These are phyloP conservation scores for Silurus aristotelis DNA, from an alignment of 2,797 vertebrate genomes.

Conservation along the genomic window DNA sequence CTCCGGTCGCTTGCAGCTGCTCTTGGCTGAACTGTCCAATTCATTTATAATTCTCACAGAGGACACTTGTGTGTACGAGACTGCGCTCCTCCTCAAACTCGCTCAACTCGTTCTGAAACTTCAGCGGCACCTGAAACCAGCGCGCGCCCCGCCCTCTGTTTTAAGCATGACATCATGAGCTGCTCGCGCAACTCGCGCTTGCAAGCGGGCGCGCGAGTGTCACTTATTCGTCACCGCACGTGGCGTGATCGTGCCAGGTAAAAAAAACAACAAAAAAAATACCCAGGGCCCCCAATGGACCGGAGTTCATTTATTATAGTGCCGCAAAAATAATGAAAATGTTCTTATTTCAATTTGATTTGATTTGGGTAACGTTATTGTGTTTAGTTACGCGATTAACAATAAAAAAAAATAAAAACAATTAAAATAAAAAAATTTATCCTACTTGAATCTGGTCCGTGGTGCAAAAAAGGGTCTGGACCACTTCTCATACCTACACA, in stretches of 20 bases:
- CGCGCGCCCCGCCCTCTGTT: constrained; percentile 9
- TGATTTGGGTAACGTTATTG: too few relatives aligned
- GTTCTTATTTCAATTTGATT: too few relatives aligned
- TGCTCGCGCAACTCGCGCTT: constrained; percentile 30
- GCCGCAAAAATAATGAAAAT: too few relatives aligned
- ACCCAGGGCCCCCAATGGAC: too few relatives aligned
- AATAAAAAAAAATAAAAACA: too few relatives aligned
- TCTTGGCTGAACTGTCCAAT: constrained; percentile 50
- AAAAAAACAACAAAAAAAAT: neutral
- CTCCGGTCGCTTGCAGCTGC: neutral
- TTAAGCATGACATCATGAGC: constrained; percentile 65
- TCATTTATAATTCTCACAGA: neutral
- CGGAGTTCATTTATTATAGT: too few relatives aligned
- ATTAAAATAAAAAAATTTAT: too few relatives aligned
- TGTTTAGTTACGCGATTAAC: too few relatives aligned
- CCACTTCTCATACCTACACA: neutral
- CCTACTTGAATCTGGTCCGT: too few relatives aligned
- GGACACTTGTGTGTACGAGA: neutral
- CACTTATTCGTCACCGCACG: constrained; percentile 1
- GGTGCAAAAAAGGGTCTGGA: too few relatives aligned
- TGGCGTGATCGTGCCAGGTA: constrained; percentile 2
- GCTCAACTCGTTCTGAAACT: constrained; percentile 66
- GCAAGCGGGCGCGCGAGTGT: neutral
- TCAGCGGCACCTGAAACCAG: constrained; percentile 67
- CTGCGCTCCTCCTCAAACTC: constrained; percentile 7